Percentiles rank a stretch among this genome's conserved stretches.
phyloP scores from a whole-genome alignment of 1,140 invertebrate genomes.

The Zelostemma sp. region DNA sequence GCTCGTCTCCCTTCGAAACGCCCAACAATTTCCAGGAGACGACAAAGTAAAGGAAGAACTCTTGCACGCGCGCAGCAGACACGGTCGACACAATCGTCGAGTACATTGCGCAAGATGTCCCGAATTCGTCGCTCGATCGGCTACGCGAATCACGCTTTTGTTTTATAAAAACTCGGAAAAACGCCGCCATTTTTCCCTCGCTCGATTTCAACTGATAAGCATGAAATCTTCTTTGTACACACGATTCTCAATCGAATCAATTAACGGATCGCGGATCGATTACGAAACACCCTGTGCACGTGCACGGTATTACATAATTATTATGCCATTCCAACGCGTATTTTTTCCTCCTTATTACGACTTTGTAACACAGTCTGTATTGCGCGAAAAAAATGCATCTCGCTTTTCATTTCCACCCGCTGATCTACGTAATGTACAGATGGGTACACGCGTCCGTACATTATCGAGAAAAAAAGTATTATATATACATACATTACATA shows the following conservation, averaged over 20 bases:
- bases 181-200: too few relatives aligned
- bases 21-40: slow-evolving; percentile 45
- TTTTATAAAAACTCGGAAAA: slow-evolving; percentile 1
- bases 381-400: slow-evolving; percentile 49
- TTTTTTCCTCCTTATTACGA: too few relatives aligned
- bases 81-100: slow-evolving; percentile 68
- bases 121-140: slow-evolving; percentile 12
- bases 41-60: slow-evolving; percentile 65
- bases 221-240: not conserved
- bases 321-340: slow-evolving; percentile 57
- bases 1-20: slow-evolving; percentile 17
- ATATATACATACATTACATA: slow-evolving; percentile 2
- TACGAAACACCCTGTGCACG: slow-evolving; percentile 36
- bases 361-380: slow-evolving; percentile 68
- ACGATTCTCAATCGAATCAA: not conserved
- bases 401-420: slow-evolving; percentile 54
- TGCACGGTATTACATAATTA: slow-evolving; percentile 48
- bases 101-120: slow-evolving; percentile 41
- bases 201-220: not conserved
- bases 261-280: slow-evolving; percentile 3
- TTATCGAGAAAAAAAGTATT: slow-evolving; percentile 27
- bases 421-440: slow-evolving; percentile 65
- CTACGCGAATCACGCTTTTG: slow-evolving; percentile 17
- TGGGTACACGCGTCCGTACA: slow-evolving; percentile 65
- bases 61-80: slow-evolving; percentile 55